A percentile compares a stretch with the other conserved stretches of the same genome.
Evolutionary conservation across 2,113 vertebrate species (phyloP).

Genomic region (Pygathrix nemaeus): DNA sequence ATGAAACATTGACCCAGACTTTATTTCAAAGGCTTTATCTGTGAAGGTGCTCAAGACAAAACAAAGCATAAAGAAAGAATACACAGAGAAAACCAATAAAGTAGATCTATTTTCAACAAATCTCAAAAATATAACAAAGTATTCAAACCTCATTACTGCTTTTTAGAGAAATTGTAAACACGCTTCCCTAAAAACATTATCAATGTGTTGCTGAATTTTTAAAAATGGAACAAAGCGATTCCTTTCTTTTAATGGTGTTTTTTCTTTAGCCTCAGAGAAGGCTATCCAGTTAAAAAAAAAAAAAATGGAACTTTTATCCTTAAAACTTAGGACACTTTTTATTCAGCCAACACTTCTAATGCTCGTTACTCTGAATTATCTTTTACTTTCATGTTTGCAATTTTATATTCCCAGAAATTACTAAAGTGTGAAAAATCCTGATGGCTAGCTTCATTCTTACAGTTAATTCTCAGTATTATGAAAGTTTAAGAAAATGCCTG

Average conservation of each 20-base stretch:
- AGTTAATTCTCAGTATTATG: constrained; percentile 77
- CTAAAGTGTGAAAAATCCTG: constrained; percentile 70
- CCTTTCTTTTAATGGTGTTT: background rate
- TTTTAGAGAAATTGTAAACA: constrained; percentile 6
- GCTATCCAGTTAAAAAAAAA: background rate
- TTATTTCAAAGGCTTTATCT: background rate
- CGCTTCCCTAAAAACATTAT: background rate
- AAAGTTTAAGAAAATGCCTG: constrained; percentile 70
- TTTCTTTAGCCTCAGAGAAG: background rate
- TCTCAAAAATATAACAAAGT: background rate
- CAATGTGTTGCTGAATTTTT: background rate
- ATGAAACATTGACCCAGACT: background rate
- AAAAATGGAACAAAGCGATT: background rate
- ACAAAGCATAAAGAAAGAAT: background rate
- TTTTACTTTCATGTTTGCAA: constrained; percentile 26
- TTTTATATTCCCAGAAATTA: constrained; percentile 73
- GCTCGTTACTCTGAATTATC: background rate
- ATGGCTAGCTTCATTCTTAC: constrained; percentile 71
- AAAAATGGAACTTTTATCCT: background rate
- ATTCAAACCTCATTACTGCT: background rate
- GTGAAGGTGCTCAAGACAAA: constrained; percentile 26
- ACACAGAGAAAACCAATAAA: background rate
- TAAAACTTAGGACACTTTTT: background rate
- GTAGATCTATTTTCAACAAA: background rate
- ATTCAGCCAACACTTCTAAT: background rate